phyloP scores from a whole-genome alignment of 30 jellyfish, hydroid and myxozoan species.

The Aurelia coerulea region DNA sequence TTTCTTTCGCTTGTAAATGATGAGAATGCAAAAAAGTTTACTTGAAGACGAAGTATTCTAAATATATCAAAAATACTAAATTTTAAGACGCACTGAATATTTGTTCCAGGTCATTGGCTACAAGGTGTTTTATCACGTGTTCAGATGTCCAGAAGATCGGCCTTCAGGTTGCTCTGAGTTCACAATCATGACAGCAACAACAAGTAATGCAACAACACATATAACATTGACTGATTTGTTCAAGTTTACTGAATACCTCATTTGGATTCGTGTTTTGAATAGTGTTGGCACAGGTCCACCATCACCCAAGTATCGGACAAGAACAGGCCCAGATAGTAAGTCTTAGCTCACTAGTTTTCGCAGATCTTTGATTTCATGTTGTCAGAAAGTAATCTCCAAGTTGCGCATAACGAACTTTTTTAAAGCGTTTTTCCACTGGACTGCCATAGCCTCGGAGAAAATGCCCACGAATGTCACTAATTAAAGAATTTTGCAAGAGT shows the following conservation, averaged over 20 bases:
- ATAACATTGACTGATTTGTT: conserved; percentile 6
- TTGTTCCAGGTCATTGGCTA: conserved; percentile 23
- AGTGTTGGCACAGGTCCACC: conserved; percentile 45
- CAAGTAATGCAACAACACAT: neutral
- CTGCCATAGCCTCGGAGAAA: no score
- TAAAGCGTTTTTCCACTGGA: no score
- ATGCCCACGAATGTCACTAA: no score
- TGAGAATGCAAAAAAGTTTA: no score
- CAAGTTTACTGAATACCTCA: conserved; percentile 21
- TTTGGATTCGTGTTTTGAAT: conserved; percentile 28
- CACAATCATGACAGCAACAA: neutral
- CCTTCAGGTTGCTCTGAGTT: conserved; percentile 36
- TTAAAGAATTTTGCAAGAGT: no score
- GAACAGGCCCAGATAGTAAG: conserved; percentile 42
- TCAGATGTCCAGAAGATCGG: conserved; percentile 23
- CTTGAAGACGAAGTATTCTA: no score
- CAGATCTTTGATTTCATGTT: no score
- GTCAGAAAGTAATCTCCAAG: no score
- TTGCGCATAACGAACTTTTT: no score
- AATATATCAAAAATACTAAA: no score
- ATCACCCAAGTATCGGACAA: conserved; percentile 11
- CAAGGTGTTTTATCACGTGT: conserved; percentile 26
- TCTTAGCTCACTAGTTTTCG: neutral
- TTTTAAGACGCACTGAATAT: no score
- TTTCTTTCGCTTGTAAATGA: no score